phyloP scores from a whole-genome alignment of 2,113 vertebrate species.

The Oncorhynchus mykiss region DNA sequence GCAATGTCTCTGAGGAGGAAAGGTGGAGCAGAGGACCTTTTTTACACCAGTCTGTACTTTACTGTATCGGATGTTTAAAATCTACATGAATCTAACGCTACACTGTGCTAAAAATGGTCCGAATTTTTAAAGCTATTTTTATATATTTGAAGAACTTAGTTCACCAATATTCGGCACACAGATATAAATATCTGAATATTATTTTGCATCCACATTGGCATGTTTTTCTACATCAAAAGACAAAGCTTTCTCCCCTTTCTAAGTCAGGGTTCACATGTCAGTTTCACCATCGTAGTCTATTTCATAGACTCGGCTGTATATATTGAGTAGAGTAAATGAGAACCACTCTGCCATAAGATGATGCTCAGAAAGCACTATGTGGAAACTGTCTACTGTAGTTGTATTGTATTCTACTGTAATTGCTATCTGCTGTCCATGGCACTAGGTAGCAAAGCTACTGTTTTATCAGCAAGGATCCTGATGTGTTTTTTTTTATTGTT shows the following conservation, averaged over 20 bases:
- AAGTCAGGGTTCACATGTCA: constrained; percentile 48
- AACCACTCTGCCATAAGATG: constrained; percentile 24
- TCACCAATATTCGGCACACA: constrained; percentile 65
- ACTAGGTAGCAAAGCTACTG: neutral
- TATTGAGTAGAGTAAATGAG: constrained; percentile 41
- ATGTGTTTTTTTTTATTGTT: constrained; percentile 6
- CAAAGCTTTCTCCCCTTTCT: constrained; percentile 61
- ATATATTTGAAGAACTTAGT: constrained; percentile 62
- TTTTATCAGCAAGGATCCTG: constrained; percentile 24
- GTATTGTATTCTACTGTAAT: too few relatives aligned
- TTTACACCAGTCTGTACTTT: constrained; percentile 58
- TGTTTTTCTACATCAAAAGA: constrained; percentile 58
- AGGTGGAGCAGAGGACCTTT: constrained; percentile 51
- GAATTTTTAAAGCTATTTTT: constrained; percentile 77
- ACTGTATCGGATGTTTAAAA: constrained; percentile 56
- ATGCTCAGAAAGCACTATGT: constrained; percentile 29
- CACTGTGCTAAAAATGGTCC: constrained; percentile 70
- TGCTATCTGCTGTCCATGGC: neutral
- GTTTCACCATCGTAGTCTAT: constrained; percentile 36
- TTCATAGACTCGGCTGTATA: constrained; percentile 2
- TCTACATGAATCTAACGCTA: constrained; percentile 52
- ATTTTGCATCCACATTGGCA: constrained; percentile 64
- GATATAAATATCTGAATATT: constrained; percentile 56
- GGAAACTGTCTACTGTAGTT: constrained; percentile 3
- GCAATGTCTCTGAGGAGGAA: constrained; percentile 62